These are phyloP conservation scores for Drosophila micromelanica DNA, from an alignment of 1,140 invertebrate species.

Conservation along the genomic window DNA sequence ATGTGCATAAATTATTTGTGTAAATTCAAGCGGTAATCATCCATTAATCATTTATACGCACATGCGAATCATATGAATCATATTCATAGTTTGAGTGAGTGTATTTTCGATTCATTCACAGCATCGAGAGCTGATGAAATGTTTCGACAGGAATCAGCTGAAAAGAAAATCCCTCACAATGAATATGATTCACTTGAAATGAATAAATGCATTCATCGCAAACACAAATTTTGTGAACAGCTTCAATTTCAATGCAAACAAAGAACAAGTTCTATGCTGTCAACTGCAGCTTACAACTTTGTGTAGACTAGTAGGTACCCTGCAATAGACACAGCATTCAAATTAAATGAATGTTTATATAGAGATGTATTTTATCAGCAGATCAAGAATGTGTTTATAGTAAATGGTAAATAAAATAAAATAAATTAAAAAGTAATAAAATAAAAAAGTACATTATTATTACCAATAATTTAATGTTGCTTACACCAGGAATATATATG, in stretches of 20 bases:
- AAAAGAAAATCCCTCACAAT: too few relatives aligned
- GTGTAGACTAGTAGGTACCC: not conserved
- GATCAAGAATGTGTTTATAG: not conserved
- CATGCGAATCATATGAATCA: conserved; percentile 47
- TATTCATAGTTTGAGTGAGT: conserved; percentile 34
- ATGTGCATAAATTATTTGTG: conserved; percentile 35
- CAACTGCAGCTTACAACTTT: not conserved
- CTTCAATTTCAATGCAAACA: conserved; percentile 6
- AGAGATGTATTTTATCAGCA: too few relatives aligned
- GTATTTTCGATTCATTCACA: too few relatives aligned
- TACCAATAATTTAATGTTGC: too few relatives aligned
- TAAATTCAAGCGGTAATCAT: conserved; percentile 35
- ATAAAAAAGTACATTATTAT: too few relatives aligned
- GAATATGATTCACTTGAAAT: conserved; percentile 1
- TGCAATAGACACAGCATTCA: too few relatives aligned
- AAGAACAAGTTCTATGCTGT: not conserved
- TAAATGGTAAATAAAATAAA: too few relatives aligned
- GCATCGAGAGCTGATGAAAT: too few relatives aligned
- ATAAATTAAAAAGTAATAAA: too few relatives aligned
- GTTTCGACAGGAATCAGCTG: too few relatives aligned
- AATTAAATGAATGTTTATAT: too few relatives aligned
- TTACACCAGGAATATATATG: too few relatives aligned
- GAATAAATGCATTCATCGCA: conserved; percentile 16
- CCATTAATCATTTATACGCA: conserved; percentile 51
- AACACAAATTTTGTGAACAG: conserved; percentile 2